A percentile compares a stretch with the other conserved stretches of the same genome.
phyloP scores from a whole-genome alignment of 2,888 invertebrate genomes.

The Luperina nickerlii region DNA sequence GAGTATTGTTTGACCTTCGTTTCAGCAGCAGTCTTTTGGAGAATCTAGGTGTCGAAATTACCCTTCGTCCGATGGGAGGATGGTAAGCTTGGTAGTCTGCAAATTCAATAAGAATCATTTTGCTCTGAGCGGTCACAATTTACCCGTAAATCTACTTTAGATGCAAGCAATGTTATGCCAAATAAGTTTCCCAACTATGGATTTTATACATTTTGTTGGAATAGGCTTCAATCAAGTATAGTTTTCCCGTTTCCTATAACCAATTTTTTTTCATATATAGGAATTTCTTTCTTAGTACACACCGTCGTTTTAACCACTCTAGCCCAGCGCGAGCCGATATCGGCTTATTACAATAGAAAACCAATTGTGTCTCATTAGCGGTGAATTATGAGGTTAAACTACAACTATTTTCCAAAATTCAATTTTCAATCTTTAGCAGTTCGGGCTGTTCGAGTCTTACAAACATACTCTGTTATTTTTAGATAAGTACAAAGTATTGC shows the following conservation, averaged over 20 bases:
- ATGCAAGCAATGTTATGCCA: background rate
- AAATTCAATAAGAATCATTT: background rate
- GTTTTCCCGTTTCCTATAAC: background rate
- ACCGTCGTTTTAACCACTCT: too few relatives aligned
- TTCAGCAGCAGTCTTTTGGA: background rate
- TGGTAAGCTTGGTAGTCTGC: background rate
- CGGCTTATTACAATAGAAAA: too few relatives aligned
- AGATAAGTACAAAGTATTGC: background rate
- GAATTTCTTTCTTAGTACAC: too few relatives aligned
- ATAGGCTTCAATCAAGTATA: background rate
- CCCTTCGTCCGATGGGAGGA: background rate
- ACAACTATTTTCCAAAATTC: background rate
- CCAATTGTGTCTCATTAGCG: too few relatives aligned
- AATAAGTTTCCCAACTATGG: background rate
- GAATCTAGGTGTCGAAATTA: too few relatives aligned
- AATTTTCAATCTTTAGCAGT: background rate
- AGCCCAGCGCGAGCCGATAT: too few relatives aligned
- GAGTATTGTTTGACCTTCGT: conserved; percentile 76
- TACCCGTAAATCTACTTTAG: background rate
- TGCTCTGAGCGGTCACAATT: background rate
- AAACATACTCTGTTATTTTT: background rate
- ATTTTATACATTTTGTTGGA: background rate
- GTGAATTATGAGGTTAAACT: too few relatives aligned
- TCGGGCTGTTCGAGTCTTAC: background rate
- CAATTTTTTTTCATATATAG: background rate